These are phyloP conservation scores for Chamaea fasciata DNA, from an alignment of 2,113 vertebrate genomes.

Conservation along the genomic window DNA sequence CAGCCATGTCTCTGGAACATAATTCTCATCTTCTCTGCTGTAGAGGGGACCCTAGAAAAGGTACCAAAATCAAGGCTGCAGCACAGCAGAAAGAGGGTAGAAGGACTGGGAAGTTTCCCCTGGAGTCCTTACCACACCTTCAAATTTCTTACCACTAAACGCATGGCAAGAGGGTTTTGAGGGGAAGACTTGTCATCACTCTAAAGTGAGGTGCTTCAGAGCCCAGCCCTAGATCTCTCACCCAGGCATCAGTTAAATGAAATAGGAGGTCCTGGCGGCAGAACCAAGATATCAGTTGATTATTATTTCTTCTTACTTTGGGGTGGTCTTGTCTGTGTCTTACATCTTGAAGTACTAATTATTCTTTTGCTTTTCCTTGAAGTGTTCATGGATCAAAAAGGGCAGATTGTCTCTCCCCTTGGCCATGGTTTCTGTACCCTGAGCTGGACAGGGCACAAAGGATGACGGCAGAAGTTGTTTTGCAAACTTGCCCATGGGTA, in stretches of 20 bases:
- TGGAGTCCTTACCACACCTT: neutral
- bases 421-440: neutral
- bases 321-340: neutral
- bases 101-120: neutral
- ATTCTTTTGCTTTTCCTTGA: neutral
- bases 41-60: neutral
- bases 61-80: neutral
- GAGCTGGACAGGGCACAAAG: neutral
- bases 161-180: neutral
- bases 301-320: neutral
- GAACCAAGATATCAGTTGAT: neutral
- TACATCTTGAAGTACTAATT: neutral
- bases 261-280: neutral
- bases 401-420: neutral
- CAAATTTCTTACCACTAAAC: neutral
- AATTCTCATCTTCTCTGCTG: neutral
- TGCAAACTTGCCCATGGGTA: neutral
- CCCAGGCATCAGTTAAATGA: neutral
- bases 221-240: neutral
- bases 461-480: neutral
- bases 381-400: neutral
- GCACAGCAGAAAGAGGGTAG: neutral
- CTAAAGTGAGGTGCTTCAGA: neutral
- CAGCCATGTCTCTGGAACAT: neutral
- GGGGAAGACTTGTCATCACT: neutral